These are phyloP conservation scores for Cabera pusaria DNA, from an alignment of 2,888 invertebrate species.

Conservation along the genomic window DNA sequence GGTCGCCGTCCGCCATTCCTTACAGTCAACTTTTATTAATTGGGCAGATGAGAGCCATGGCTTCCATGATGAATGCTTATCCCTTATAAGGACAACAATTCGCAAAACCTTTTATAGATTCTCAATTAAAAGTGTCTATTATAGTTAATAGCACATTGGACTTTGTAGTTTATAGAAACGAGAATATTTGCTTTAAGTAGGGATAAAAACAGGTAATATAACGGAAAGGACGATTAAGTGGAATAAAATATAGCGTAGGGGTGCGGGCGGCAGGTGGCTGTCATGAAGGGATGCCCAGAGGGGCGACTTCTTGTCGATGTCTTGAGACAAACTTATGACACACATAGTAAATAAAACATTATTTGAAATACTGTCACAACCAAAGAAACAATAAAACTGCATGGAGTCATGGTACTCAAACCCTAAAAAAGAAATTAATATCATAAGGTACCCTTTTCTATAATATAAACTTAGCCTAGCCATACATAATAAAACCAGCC, in stretches of 20 bases:
- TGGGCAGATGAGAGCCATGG: slow-evolving; percentile 81
- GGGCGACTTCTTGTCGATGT: slow-evolving; percentile 3
- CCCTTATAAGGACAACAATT: slow-evolving; percentile 74
- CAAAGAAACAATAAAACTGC: too few relatives aligned
- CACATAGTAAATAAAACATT: too few relatives aligned
- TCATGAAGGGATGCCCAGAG: slow-evolving; percentile 50
- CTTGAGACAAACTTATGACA: too few relatives aligned
- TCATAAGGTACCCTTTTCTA: too few relatives aligned
- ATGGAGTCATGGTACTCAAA: too few relatives aligned
- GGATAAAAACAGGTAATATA: slow-evolving; percentile 79
- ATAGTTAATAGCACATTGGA: slow-evolving; percentile 76
- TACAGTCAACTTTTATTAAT: slow-evolving; percentile 82
- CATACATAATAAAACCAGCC: too few relatives aligned
- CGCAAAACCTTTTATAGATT: slow-evolving; percentile 83
- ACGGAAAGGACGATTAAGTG: slow-evolving; percentile 82
- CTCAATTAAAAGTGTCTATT: slow-evolving; percentile 83
- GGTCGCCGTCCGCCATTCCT: slow-evolving; percentile 71
- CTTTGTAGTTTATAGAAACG: slow-evolving; percentile 72
- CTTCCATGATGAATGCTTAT: slow-evolving; percentile 78
- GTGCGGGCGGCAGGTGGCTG: slow-evolving; percentile 80
- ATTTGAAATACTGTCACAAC: too few relatives aligned
- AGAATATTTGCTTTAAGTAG: slow-evolving; percentile 80
- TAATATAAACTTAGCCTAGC: too few relatives aligned
- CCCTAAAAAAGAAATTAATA: too few relatives aligned
- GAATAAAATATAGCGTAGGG: slow-evolving; percentile 82